phyloP scores from a whole-genome alignment of 1,140 invertebrate genomes.

The Cydia splendana region DNA sequence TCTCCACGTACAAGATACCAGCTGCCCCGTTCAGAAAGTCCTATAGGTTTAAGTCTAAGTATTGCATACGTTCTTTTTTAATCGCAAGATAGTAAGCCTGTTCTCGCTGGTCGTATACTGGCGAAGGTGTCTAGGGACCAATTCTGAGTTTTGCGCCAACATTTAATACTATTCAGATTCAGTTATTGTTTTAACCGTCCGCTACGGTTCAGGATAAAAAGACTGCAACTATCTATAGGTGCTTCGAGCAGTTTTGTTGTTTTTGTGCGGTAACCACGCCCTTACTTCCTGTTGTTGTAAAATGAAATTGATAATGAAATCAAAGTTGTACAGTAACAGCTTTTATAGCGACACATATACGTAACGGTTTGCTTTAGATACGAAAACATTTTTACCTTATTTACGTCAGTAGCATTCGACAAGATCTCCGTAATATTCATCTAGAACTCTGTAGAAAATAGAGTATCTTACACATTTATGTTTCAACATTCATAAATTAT shows the following conservation, averaged over 20 bases:
- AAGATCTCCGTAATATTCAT: too few species aligned
- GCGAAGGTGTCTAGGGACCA: neutral
- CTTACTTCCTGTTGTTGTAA: neutral
- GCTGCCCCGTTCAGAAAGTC: constrained; percentile 2
- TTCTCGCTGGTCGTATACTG: constrained; percentile 1
- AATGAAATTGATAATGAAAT: neutral
- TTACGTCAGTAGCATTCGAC: too few species aligned
- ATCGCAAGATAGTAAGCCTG: neutral
- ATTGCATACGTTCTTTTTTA: constrained; percentile 2
- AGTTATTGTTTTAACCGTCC: constrained; percentile 20
- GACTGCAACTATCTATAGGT: neutral
- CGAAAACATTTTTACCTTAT: too few species aligned
- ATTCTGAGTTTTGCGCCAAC: constrained; percentile 26
- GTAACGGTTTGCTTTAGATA: too few species aligned
- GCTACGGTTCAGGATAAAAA: neutral
- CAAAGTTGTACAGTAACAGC: too few species aligned
- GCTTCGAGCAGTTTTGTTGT: neutral
- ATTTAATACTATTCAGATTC: constrained; percentile 26
- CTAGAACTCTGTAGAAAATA: too few species aligned
- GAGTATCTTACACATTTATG: too few species aligned
- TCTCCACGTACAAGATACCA: neutral
- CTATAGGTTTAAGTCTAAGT: neutral
- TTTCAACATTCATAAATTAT: too few species aligned
- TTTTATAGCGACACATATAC: too few species aligned
- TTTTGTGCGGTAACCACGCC: neutral